A percentile compares a stretch with the other conserved stretches of the same genome.
phyloP scores from a whole-genome alignment of 2,797 vertebrate genomes.

The Otus scops region DNA sequence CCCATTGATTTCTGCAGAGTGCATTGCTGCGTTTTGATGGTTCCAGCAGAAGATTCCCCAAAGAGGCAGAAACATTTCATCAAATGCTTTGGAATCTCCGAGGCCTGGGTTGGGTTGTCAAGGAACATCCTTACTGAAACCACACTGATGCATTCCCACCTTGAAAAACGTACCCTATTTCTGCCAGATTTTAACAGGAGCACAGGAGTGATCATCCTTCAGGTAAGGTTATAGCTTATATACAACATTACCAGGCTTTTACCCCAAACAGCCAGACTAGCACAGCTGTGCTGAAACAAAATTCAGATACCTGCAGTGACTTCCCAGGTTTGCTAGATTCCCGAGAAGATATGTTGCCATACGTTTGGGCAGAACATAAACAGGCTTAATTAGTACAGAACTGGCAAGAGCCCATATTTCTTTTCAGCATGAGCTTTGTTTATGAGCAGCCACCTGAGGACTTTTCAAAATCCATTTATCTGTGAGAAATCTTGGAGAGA shows the following conservation, averaged over 20 bases:
- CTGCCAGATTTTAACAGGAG: not conserved
- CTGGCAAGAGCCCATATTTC: not conserved
- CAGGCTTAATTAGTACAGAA: constrained; percentile 31
- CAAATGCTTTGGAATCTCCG: not conserved
- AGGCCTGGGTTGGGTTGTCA: not conserved
- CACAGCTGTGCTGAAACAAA: not conserved
- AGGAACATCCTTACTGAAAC: not conserved
- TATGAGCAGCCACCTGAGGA: not conserved
- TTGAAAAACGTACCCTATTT: not conserved
- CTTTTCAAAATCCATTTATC: not conserved
- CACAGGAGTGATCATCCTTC: not conserved
- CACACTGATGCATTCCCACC: not conserved
- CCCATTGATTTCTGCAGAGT: not conserved
- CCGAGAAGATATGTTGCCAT: not conserved
- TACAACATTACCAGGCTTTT: not conserved
- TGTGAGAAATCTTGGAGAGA: not conserved
- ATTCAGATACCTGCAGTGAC: not conserved
- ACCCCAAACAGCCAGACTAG: not conserved
- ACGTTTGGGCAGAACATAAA: constrained; percentile 30
- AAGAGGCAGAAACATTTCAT: not conserved
- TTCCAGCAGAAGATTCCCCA: not conserved
- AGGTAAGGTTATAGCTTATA: not conserved
- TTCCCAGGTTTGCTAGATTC: not conserved
- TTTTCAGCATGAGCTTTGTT: not conserved
- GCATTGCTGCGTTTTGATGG: not conserved